phyloP scores from a whole-genome alignment of 2,113 vertebrate species.

The Chrysemys picta region DNA sequence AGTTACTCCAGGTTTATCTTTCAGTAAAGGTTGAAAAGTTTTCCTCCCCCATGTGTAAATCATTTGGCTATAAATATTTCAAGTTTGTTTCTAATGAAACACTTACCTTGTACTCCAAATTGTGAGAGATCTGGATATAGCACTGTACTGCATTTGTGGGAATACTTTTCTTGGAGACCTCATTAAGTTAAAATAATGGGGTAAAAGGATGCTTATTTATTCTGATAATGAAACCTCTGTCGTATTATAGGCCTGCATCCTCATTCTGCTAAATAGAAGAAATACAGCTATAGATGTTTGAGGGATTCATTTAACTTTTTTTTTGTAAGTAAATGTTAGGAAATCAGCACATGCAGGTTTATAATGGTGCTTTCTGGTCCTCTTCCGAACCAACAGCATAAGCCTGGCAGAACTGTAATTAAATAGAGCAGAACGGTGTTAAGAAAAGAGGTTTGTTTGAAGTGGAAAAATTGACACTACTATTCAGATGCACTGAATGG shows the following conservation, averaged over 20 bases:
- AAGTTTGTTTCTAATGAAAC: constrained; percentile 26
- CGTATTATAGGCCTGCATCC: background rate
- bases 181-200: constrained; percentile 36
- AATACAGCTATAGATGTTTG: constrained; percentile 19
- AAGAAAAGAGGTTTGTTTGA: constrained; percentile 71
- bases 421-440: constrained; percentile 79
- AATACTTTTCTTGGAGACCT: background rate
- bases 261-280: constrained; percentile 39
- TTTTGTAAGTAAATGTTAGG: constrained; percentile 66
- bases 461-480: constrained; percentile 80
- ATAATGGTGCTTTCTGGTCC: constrained; percentile 61
- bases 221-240: constrained; percentile 36
- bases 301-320: constrained; percentile 69
- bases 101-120: background rate
- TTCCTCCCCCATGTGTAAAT: background rate
- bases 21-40: constrained; percentile 13
- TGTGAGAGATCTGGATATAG: background rate
- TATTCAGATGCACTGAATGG: constrained; percentile 70
- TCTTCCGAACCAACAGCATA: constrained; percentile 62
- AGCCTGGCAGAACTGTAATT: constrained; percentile 79
- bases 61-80: background rate
- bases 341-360: constrained; percentile 24
- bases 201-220: constrained; percentile 46
- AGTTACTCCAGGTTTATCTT: constrained; percentile 11
- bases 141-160: background rate